These are phyloP conservation scores for Hyposoter dolosus DNA, from an alignment of 2,888 invertebrate species.

Conservation along the genomic window DNA sequence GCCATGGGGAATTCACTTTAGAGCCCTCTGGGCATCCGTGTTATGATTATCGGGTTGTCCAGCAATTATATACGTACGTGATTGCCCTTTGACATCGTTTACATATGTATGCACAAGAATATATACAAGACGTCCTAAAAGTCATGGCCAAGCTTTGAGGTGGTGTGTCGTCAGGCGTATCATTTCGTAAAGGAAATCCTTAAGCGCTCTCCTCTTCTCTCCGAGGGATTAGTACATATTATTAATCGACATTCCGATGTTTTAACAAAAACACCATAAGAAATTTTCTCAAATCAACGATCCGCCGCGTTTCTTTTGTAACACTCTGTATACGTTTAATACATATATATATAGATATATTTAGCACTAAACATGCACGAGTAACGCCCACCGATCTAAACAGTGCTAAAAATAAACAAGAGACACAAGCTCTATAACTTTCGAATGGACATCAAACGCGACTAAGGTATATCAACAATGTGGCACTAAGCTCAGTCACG, in stretches of 20 bases:
- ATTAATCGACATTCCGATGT: too few relatives aligned
- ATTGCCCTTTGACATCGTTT: constrained; percentile 31
- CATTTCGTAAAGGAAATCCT: not conserved
- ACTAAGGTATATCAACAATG: not conserved
- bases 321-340: not conserved
- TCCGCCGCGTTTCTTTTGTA: not conserved
- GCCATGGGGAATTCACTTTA: constrained; percentile 43
- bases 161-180: not conserved
- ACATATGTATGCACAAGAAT: not conserved
- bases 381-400: constrained; percentile 51
- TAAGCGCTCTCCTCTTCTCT: too few relatives aligned
- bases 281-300: too few relatives aligned
- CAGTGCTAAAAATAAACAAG: constrained; percentile 48
- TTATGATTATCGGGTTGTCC: constrained; percentile 32
- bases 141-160: not conserved
- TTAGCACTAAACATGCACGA: not conserved
- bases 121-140: not conserved
- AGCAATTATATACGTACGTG: constrained; percentile 38
- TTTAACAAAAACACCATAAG: too few relatives aligned
- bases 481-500: constrained; percentile 18
- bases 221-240: not conserved
- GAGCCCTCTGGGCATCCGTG: constrained; percentile 10
- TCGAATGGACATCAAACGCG: constrained; percentile 20
- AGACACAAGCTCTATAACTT: constrained; percentile 21
- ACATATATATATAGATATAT: not conserved